Evolutionary conservation across 1,140 invertebrate species (phyloP), one percentile per base, ranked within the genome.

Genomic region (Thalassaphorura encarpata): DNA sequence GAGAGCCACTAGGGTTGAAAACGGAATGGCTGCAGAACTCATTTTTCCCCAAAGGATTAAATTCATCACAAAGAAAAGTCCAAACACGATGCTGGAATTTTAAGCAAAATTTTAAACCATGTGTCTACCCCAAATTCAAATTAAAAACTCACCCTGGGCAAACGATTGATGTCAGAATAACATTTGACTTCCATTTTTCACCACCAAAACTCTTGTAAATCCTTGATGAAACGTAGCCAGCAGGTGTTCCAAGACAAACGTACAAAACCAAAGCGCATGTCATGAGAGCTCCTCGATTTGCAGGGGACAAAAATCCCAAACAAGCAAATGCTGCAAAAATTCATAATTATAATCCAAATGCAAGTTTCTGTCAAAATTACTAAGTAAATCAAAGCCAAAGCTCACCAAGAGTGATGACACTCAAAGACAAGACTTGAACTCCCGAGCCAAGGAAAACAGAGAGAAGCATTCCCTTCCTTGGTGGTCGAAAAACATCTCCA

Each of bases 131-230:
- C 31, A 36, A 57, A 41, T 19, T 31, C n/a, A 42, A 15, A 50
- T 19, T n/a, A 19, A 23, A 36, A 45, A 40, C 76, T 77, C 71
- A 95, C 91, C 93, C 90, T 28, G 95, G 93, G 69, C 91, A 89
- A 2, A 98, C 75, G 78, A 95, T 89, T 2, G 93, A 92, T 8
- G 96, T 99, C 0, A 97, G 75, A 27, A 98, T 71, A 3, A 99
- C 89, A 75, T 99, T 99, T 26, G 88, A 89, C 73, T 98, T 98
- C 96, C 96, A 99, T 69, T 93, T 90, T 66, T 96, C 84, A 16
- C 95, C 96, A 16, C 93, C 90, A 73, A 97, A 97, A 73, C 90
- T 95, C 77, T 98, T 99, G 72, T 98, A 99, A 61, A 99, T 83
- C 63, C 94, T 76, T 5, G 96, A 89, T 45, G 93, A 95, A 24